These are phyloP conservation scores for Platorchestia sp. DNA, from an alignment of 1,140 invertebrate species.

Conservation along the genomic window DNA sequence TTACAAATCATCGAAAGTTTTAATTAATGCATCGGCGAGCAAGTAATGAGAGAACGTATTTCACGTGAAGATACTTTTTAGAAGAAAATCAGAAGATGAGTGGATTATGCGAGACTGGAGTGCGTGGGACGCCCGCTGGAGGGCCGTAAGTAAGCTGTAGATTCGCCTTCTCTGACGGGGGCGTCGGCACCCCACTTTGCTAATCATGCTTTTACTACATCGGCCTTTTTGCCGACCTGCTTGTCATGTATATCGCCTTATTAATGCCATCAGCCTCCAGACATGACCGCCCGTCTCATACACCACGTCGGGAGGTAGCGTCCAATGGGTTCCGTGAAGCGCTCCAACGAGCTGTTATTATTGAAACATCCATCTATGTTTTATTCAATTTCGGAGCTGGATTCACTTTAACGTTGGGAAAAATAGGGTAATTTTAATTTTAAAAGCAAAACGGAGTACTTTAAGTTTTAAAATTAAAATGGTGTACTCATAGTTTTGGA, in stretches of 20 bases:
- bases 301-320: neutral
- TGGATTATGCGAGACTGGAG: neutral
- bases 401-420: too few species aligned
- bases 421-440: too few species aligned
- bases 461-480: too few species aligned
- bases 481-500: too few species aligned
- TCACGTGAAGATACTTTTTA: neutral
- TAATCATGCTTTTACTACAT: neutral
- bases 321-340: neutral
- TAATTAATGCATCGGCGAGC: neutral
- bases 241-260: conserved; percentile 18
- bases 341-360: neutral
- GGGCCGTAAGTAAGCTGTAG: neutral
- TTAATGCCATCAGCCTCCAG: neutral
- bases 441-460: too few species aligned
- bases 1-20: neutral
- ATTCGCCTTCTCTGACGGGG: neutral
- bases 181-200: conserved; percentile 26
- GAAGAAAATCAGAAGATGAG: neutral
- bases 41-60: neutral
- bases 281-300: conserved; percentile 7
- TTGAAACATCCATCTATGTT: neutral
- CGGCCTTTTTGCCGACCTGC: conserved; percentile 15
- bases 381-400: too few species aligned
- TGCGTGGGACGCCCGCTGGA: neutral